A percentile compares a stretch with the other conserved stretches of the same genome.
Evolutionary conservation across 2,113 vertebrate species (phyloP).

Genomic region (Oreochromis niloticus): DNA sequence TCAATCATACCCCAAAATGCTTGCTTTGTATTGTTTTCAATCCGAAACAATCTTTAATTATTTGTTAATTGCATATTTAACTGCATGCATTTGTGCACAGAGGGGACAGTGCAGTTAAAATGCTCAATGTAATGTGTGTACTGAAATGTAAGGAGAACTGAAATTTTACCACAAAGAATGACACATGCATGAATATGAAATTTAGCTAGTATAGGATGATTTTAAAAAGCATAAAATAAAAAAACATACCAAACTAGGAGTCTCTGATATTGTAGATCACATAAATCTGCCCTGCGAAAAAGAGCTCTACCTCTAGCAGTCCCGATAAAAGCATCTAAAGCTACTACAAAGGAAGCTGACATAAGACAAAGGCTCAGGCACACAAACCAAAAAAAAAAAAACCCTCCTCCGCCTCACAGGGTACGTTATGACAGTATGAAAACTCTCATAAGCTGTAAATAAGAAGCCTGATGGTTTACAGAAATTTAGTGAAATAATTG

Average conservation of each 20-base stretch:
- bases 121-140: background rate
- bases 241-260: slow-evolving; percentile 1
- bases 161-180: background rate
- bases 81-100: background rate
- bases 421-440: background rate
- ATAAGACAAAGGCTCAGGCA: background rate
- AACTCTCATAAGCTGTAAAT: background rate
- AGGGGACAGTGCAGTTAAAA: background rate
- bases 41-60: background rate
- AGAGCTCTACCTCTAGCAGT: background rate
- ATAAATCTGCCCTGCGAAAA: background rate
- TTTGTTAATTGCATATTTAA: background rate
- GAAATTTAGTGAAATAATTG: background rate
- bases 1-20: background rate
- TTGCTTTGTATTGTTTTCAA: background rate
- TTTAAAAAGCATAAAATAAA: background rate
- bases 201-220: background rate
- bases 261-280: background rate
- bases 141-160: background rate
- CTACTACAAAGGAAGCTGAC: background rate
- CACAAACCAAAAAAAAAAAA: background rate
- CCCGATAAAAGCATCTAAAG: background rate
- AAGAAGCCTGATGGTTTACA: background rate
- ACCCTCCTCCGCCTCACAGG: background rate
- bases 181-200: background rate